phyloP scores from a whole-genome alignment of 2,113 vertebrate genomes.

The Petrocephalus zakoni region DNA sequence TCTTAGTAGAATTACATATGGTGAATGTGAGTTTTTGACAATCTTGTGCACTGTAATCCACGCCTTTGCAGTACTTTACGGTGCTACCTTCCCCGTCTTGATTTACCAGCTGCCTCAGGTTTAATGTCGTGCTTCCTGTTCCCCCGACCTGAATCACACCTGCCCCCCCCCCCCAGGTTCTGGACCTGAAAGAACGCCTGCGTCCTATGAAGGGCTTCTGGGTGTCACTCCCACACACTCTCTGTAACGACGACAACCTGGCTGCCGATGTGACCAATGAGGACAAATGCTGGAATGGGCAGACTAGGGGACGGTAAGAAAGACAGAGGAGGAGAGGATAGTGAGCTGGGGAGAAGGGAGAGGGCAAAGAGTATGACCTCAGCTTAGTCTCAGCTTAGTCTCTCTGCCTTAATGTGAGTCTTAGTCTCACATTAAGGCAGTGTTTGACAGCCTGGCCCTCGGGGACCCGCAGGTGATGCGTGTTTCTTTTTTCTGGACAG shows the following conservation, averaged over 20 bases:
- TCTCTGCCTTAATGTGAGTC: too few species aligned
- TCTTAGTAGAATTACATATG: neutral
- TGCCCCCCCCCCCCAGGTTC: slow-evolving; percentile 59
- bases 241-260: slow-evolving; percentile 74
- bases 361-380: neutral
- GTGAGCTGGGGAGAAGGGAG: neutral
- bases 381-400: too few species aligned
- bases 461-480: neutral
- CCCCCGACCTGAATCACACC: neutral
- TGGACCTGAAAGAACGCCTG: slow-evolving; percentile 72
- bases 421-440: neutral
- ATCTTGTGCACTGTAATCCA: neutral
- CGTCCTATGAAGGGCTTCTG: slow-evolving; percentile 76
- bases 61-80: neutral
- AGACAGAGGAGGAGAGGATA: neutral
- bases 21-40: neutral
- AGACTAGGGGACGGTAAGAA: slow-evolving; percentile 55
- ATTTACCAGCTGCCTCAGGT: neutral
- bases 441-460: neutral
- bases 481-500: neutral
- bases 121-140: neutral
- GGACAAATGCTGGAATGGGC: slow-evolving; percentile 81
- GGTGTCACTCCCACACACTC: slow-evolving; percentile 72
- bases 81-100: neutral
- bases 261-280: slow-evolving; percentile 71